These are phyloP conservation scores for Gonocerus acuteangulatus DNA, from an alignment of 2,888 invertebrate species.

Conservation along the genomic window DNA sequence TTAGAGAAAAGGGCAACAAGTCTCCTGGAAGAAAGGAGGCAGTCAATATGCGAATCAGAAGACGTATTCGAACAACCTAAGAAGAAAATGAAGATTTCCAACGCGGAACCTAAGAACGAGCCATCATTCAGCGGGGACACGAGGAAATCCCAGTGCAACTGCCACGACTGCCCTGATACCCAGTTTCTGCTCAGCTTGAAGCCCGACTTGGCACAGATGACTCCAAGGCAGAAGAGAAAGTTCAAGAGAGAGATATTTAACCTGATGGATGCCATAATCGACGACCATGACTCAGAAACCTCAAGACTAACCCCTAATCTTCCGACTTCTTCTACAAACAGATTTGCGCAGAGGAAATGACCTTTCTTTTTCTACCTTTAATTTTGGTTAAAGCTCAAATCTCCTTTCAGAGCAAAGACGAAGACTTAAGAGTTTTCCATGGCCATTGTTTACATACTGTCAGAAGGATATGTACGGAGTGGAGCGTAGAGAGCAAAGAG, in stretches of 20 bases:
- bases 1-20: too few species aligned
- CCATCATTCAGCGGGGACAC: background rate
- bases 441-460: too few species aligned
- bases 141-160: background rate
- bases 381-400: too few species aligned
- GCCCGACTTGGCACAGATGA: slow-evolving; percentile 12
- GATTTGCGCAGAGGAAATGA: background rate
- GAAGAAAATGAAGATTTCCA: background rate
- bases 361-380: too few species aligned
- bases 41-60: background rate
- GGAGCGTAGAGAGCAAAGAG: too few species aligned
- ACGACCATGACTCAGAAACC: background rate
- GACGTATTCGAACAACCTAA: background rate
- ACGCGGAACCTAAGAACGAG: background rate
- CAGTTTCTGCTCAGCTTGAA: slow-evolving; percentile 15
- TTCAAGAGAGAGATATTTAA: slow-evolving; percentile 17
- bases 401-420: too few species aligned
- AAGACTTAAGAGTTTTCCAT: too few species aligned
- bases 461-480: too few species aligned
- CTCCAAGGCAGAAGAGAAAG: slow-evolving; percentile 2
- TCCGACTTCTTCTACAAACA: background rate
- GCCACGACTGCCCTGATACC: background rate
- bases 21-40: background rate
- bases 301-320: background rate
- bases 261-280: background rate